Conservation (phyloP, 2,797 vertebrate genomes). For the Pachyuromys duprasi region DNA sequence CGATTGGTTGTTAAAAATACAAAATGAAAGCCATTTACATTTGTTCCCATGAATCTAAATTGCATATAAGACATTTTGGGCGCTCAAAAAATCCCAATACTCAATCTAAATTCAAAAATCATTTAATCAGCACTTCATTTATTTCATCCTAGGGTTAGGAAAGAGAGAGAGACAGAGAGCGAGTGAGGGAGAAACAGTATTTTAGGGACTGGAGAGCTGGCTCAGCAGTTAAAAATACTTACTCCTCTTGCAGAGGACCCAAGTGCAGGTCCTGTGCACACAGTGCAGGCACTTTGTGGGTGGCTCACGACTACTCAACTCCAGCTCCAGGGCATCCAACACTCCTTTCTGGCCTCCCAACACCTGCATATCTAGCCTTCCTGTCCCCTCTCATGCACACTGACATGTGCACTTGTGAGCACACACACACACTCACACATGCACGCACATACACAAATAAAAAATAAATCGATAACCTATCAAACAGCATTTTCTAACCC, state of each 20-base stretch:
- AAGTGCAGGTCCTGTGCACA: not conserved
- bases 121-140: not conserved
- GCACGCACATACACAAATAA: too few species aligned
- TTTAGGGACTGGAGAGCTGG: not conserved
- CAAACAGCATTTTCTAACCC: constrained; percentile 53
- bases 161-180: too few species aligned
- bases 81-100: constrained; percentile 36
- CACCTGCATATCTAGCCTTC: not conserved
- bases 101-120: constrained; percentile 50
- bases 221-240: accelerated
- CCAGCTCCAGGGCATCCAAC: not conserved
- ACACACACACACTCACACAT: not conserved
- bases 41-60: not conserved
- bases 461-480: not conserved
- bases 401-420: too few species aligned
- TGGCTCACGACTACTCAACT: not conserved
- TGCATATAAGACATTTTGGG: not conserved
- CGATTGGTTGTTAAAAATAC: not conserved
- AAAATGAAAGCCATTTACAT: constrained; percentile 26
- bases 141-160: not conserved
- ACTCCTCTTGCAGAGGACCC: not conserved
- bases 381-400: too few species aligned
- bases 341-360: not conserved
- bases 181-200: not conserved
- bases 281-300: not conserved